A percentile compares a stretch with the other conserved stretches of the same genome.
Evolutionary conservation across 2,888 invertebrate genomes (phyloP).

Genomic region (Tenthredo amoena): DNA sequence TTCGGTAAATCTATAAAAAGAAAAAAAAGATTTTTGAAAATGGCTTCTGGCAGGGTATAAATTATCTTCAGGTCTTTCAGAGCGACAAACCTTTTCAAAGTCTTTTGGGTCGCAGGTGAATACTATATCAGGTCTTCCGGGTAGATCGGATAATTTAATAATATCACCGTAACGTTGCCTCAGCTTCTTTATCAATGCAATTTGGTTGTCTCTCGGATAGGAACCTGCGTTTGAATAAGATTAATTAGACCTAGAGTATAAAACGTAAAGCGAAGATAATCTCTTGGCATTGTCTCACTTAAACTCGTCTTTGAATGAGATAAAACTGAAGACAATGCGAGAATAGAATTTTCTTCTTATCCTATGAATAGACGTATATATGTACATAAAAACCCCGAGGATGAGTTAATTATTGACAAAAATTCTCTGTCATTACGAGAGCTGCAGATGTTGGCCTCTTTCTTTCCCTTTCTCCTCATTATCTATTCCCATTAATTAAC

Average conservation of each 20-base stretch:
- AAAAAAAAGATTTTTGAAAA: slow-evolving; percentile 55
- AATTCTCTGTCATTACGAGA: background rate
- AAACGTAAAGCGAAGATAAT: slow-evolving; percentile 1
- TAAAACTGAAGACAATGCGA: background rate
- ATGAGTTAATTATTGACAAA: background rate
- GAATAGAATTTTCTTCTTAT: background rate
- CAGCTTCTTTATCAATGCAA: slow-evolving; percentile 9
- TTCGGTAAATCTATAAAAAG: slow-evolving; percentile 77
- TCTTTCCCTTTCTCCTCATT: background rate
- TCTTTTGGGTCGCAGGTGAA: slow-evolving; percentile 53
- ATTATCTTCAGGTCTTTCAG: slow-evolving; percentile 71
- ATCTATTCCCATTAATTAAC: background rate
- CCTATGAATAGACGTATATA: background rate
- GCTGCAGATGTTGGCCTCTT: background rate
- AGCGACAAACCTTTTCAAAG: slow-evolving; percentile 46
- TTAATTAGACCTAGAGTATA: background rate
- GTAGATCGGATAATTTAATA: slow-evolving; percentile 40
- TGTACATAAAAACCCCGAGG: background rate
- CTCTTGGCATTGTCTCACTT: background rate
- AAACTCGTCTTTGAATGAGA: slow-evolving; percentile 13
- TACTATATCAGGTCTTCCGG: slow-evolving; percentile 48
- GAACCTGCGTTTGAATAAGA: slow-evolving; percentile 28
- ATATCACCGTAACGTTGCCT: slow-evolving; percentile 52
- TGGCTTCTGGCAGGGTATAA: background rate
- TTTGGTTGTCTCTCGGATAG: slow-evolving; percentile 38